Base-by-base conservation (phyloP, 2,113 vertebrate genomes). In the Neofelis nebulosa region DNA sequence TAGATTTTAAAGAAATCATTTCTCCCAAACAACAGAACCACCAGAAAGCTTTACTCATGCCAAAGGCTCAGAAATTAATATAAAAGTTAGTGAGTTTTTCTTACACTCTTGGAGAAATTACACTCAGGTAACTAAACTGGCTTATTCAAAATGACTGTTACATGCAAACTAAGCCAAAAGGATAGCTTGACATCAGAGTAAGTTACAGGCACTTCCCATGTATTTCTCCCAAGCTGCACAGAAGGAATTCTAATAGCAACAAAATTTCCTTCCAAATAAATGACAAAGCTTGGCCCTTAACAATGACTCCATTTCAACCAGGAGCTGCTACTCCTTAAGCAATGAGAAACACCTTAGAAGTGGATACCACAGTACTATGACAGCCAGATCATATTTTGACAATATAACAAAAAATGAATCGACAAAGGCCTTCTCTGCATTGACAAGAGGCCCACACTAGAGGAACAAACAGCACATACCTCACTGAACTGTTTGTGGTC, bases 121-220 rank as follows among this genome's bases (percentile, higher is more conserved):
- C 31, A 89, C 38, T 78, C 71, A 93, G 65, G 50, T n/a, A 79
- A 90, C 23, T 57, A 83, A 87, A 74, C 18, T 16, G 38, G 9
- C 48, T 96, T 89, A 93, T 41, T 23, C n/a, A 92, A 74, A 89
- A 81, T 92, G 76, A 93, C 38, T 89, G 12, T 68, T 88, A 31
- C 2, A 48, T 68, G 61, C 48, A 68, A 74, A 89, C 38, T 71
- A 96, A 74, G 38, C 45, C 74, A 52, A 81, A 85, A 88, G 23
- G 5, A 52, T 55, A 96, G 65, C 25, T 63, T 66, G 57, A 48
- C 48, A 76, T 57, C 38, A 68, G 29, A 84, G 55, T 48, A 27
- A 89, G 14, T 74, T 74, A 41, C 8, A 68, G 31, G 31, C 31
- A 78, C 83, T 76, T 66, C 45, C 57, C 66, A 68, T 31, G 4